Evolutionary conservation across 1,140 invertebrate species (phyloP).

Genomic region (Macrocentrus cingulum): DNA sequence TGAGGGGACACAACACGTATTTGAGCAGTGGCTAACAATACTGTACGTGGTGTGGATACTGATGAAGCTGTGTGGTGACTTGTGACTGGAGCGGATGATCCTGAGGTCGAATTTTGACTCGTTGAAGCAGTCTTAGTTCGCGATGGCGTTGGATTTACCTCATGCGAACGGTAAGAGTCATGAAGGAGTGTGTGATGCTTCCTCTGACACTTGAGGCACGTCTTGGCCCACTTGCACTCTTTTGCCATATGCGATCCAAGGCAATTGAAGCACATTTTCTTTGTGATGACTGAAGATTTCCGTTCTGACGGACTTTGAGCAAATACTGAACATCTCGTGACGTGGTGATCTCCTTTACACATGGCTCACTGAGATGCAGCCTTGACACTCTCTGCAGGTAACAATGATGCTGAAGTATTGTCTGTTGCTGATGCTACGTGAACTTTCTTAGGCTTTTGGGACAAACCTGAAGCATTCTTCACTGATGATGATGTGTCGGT

Average conservation of each 20-base stretch:
- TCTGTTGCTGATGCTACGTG: no score
- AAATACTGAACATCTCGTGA: not conserved
- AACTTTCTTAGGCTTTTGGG: no score
- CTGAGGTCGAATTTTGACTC: no score
- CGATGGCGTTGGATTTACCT: not conserved
- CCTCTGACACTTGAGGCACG: not conserved
- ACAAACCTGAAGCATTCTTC: no score
- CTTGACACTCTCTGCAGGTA: no score
- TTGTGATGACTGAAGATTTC: not conserved
- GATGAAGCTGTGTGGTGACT: not conserved
- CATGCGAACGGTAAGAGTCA: not conserved
- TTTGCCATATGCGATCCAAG: not conserved
- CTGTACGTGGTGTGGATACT: not conserved
- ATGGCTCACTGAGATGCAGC: no score
- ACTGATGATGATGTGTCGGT: no score
- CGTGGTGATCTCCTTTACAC: conserved; percentile 2
- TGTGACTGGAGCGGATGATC: not conserved
- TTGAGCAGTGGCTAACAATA: conserved; percentile 7
- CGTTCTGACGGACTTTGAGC: not conserved
- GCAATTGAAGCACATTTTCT: conserved; percentile 7
- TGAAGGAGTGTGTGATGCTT: not conserved
- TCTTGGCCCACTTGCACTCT: not conserved
- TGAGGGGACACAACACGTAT: not conserved
- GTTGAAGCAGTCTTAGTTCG: no score
- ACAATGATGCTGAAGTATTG: no score